These are phyloP conservation scores for Thermophis baileyi DNA, from an alignment of 2,113 vertebrate species.

Conservation along the genomic window DNA sequence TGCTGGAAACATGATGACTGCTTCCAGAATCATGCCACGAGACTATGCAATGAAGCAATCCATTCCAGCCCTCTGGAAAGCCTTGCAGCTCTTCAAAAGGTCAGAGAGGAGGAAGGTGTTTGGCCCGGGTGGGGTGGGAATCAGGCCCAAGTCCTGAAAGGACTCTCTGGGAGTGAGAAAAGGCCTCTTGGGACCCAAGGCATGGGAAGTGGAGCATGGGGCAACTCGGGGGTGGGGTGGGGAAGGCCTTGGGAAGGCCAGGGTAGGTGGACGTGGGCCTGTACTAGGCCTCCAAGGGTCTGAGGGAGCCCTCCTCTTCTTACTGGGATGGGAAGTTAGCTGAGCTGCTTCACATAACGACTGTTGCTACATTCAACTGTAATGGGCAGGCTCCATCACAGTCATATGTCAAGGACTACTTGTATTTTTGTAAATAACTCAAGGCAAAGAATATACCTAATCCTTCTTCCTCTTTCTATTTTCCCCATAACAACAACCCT, in stretches of 20 bases:
- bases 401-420: not conserved
- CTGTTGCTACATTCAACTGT: not conserved
- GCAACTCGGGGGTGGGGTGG: not conserved
- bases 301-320: not conserved
- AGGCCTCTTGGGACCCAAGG: not conserved
- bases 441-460: not conserved
- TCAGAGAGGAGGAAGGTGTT: not conserved
- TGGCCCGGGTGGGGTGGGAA: not conserved
- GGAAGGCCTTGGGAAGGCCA: not conserved
- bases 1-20: not conserved
- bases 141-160: not conserved
- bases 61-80: not conserved
- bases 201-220: not conserved
- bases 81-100: not conserved
- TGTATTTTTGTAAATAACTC: not conserved
- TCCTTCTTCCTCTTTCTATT: not conserved
- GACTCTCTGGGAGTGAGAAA: not conserved
- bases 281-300: not conserved
- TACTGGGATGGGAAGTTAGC: not conserved
- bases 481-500: not conserved
- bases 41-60: not conserved
- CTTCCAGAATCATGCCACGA: not conserved
- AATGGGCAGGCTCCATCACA: not conserved
- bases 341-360: not conserved
- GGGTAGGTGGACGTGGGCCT: not conserved